phyloP scores from a whole-genome alignment of 2,797 vertebrate genomes.

The Pyrocephalus nanus region DNA sequence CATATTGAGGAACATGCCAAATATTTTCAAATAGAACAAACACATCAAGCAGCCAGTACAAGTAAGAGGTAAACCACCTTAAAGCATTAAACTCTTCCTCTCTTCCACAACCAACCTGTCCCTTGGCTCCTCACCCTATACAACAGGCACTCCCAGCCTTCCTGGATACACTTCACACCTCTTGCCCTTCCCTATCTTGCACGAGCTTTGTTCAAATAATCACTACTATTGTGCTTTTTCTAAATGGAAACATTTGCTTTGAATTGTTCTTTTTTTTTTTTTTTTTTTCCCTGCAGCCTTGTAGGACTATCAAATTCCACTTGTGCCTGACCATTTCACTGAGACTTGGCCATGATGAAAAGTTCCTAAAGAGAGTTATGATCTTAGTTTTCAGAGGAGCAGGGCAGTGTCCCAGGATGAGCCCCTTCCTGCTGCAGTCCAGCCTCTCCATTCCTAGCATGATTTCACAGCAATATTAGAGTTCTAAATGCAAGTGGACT shows the following conservation, averaged over 20 bases:
- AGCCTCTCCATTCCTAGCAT: not conserved
- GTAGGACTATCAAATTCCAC: not conserved
- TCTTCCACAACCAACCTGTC: not conserved
- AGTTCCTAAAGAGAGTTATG: not conserved
- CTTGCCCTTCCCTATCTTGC: not conserved
- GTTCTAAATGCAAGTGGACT: not conserved
- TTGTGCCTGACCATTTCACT: not conserved
- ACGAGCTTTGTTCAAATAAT: not conserved
- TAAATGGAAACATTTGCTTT: not conserved
- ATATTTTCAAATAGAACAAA: not conserved
- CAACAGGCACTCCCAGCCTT: not conserved
- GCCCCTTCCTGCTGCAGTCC: not conserved
- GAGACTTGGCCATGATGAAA: fast-evolving
- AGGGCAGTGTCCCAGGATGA: not conserved
- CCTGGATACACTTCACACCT: not conserved
- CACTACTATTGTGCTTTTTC: not conserved
- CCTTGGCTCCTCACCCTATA: not conserved
- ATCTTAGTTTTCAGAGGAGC: not conserved
- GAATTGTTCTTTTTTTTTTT: not conserved
- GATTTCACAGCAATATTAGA: not conserved
- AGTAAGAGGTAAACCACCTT: not conserved
- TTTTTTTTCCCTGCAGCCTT: not conserved
- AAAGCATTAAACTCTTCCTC: not conserved
- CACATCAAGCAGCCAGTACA: not conserved
- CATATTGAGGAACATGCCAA: not conserved